phyloP scores from a whole-genome alignment of 2,113 vertebrate species.

The Panurus biarmicus region DNA sequence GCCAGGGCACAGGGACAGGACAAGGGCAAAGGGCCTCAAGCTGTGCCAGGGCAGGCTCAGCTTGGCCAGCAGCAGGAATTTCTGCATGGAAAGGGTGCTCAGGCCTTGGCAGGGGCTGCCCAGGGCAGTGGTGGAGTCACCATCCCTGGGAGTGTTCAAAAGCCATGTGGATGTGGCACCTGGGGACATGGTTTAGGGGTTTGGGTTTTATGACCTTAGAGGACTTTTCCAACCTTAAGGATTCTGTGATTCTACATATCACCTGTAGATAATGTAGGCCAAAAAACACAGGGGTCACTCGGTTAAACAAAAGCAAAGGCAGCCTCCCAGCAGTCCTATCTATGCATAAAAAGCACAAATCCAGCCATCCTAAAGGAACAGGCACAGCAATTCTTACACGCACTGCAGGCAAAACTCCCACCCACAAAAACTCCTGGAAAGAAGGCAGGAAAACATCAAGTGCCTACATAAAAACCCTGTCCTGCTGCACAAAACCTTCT shows the following conservation, averaged over 20 bases:
- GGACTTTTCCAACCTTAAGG: background rate
- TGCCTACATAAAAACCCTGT: background rate
- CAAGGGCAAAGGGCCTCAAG: background rate
- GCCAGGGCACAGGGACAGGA: background rate
- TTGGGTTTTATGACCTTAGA: background rate
- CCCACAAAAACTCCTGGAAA: background rate
- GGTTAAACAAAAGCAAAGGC: background rate
- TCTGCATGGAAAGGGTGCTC: background rate
- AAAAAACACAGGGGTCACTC: background rate
- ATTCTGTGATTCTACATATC: background rate
- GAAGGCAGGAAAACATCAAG: background rate
- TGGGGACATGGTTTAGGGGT: background rate
- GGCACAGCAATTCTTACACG: fast-evolving
- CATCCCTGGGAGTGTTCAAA: background rate
- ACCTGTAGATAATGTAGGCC: no score
- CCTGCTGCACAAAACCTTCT: background rate
- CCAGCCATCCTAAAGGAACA: background rate
- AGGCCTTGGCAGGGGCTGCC: background rate
- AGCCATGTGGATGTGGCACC: background rate
- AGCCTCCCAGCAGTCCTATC: background rate
- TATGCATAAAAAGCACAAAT: background rate
- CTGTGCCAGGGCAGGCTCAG: background rate
- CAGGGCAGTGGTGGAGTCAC: fast-evolving
- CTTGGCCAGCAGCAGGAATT: background rate
- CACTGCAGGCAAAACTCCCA: background rate